phyloP scores from a whole-genome alignment of 2,113 vertebrate species.

The Zosterops japonicus region DNA sequence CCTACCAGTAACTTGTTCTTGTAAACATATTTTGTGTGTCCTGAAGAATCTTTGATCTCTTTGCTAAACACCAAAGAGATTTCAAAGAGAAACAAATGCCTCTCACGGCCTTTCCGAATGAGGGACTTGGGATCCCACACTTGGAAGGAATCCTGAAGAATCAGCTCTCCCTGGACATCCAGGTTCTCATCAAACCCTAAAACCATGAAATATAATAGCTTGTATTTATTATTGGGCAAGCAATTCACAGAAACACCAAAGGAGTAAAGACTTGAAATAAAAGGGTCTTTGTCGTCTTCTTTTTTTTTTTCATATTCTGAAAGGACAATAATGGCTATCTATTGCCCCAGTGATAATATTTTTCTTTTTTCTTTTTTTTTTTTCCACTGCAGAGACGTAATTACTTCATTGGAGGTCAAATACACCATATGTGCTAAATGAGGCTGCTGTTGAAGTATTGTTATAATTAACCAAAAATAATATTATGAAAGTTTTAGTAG shows the following conservation, averaged over 20 bases:
- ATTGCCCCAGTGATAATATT: not conserved
- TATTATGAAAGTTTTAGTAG: not conserved
- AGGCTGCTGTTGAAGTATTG: not conserved
- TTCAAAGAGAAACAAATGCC: constrained; percentile 98
- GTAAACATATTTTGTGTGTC: constrained; percentile 98
- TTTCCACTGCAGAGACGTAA: fast-evolving
- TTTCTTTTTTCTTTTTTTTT: not conserved
- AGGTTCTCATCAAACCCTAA: constrained; percentile 97
- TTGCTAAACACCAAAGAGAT: constrained; percentile 98
- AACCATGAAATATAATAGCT: constrained; percentile 3
- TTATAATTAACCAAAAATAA: not conserved
- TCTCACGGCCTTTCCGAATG: constrained; percentile 95
- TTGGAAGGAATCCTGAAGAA: constrained; percentile 98
- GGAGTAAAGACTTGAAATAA: not conserved
- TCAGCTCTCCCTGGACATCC: constrained; percentile 95
- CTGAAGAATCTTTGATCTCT: constrained; percentile 97
- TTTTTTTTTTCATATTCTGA: not conserved
- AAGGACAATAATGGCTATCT: not conserved
- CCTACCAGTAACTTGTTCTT: constrained; percentile 97
- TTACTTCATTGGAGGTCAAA: not conserved
- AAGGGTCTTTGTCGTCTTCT: not conserved
- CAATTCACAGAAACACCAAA: not conserved
- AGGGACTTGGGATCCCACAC: constrained; percentile 99
- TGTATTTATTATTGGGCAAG: not conserved
- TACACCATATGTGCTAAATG: not conserved